Percentiles rank a stretch among this genome's conserved stretches.
These are phyloP conservation scores for Acrobasis suavella DNA, from an alignment of 2,888 invertebrate species.

Conservation along the genomic window DNA sequence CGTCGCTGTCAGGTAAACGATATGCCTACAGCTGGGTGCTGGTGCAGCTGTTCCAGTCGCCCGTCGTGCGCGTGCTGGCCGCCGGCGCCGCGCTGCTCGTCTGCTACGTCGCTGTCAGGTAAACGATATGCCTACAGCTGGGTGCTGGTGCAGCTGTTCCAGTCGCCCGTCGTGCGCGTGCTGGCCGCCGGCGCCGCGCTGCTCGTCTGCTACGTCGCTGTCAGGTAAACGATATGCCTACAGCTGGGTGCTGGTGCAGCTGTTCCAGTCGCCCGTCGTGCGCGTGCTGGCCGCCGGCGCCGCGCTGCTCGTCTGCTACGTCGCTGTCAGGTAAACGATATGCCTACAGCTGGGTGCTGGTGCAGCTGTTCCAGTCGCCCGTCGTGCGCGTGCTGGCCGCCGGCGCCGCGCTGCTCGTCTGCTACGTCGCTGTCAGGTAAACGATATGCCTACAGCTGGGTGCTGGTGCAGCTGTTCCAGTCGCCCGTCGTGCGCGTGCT, in stretches of 20 bases:
- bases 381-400: slow-evolving; percentile 90
- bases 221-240: too few relatives aligned
- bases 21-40: too few relatives aligned
- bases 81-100: slow-evolving; percentile 92
- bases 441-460: slow-evolving; percentile 85
- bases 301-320: slow-evolving; percentile 91
- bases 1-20: too few relatives aligned
- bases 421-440: slow-evolving; percentile 92
- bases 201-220: slow-evolving; percentile 91
- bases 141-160: too few relatives aligned
- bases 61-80: slow-evolving; percentile 47
- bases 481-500: slow-evolving; percentile 90
- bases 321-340: slow-evolving; percentile 92
- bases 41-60: too few relatives aligned
- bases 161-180: slow-evolving; percentile 89
- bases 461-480: slow-evolving; percentile 89
- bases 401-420: slow-evolving; percentile 90
- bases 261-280: slow-evolving; percentile 88
- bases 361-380: slow-evolving; percentile 84
- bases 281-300: slow-evolving; percentile 91
- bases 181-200: slow-evolving; percentile 91
- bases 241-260: slow-evolving; percentile 90
- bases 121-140: too few relatives aligned
- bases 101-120: slow-evolving; percentile 67
- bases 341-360: too few relatives aligned